Evolutionary conservation across 2,113 vertebrate species (phyloP).

Genomic region (Cinclus mexicanus): DNA sequence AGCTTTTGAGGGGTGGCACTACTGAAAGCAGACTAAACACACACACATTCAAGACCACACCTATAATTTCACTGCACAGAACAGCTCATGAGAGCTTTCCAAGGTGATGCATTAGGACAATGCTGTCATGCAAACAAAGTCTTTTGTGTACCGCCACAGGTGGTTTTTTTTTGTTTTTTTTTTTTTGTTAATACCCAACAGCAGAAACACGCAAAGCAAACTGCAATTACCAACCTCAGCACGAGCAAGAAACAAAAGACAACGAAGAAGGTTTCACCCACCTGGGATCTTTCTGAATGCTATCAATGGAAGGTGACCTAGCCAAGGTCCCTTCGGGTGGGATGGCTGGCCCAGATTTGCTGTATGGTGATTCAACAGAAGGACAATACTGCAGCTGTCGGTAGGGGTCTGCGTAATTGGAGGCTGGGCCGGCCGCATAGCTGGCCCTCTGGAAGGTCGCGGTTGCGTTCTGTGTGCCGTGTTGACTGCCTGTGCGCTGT

Average conservation of each 20-base stretch:
- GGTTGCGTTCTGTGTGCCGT: constrained; percentile 81
- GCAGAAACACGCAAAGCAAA: background rate
- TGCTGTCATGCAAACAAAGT: background rate
- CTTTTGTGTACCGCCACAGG: background rate
- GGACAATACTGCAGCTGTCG: constrained; percentile 98
- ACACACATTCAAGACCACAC: background rate
- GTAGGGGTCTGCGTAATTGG: constrained; percentile 93
- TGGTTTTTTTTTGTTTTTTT: too few species aligned
- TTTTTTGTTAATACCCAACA: background rate
- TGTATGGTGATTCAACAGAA: constrained; percentile 97
- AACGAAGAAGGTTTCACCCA: constrained; percentile 75
- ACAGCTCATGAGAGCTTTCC: background rate
- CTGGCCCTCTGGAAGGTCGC: constrained; percentile 93
- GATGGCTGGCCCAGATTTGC: constrained; percentile 97
- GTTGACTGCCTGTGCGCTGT: constrained; percentile 96
- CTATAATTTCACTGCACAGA: background rate
- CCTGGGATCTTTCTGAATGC: constrained; percentile 99
- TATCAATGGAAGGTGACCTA: constrained; percentile 97
- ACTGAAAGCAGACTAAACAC: background rate
- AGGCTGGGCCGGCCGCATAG: constrained; percentile 88
- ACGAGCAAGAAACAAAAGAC: background rate
- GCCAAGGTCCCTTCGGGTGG: constrained; percentile 95
- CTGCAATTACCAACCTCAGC: background rate
- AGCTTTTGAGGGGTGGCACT: background rate
- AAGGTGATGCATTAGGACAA: background rate